Conservation (phyloP, 1,140 invertebrate species). For the Penaeus indicus region DNA sequence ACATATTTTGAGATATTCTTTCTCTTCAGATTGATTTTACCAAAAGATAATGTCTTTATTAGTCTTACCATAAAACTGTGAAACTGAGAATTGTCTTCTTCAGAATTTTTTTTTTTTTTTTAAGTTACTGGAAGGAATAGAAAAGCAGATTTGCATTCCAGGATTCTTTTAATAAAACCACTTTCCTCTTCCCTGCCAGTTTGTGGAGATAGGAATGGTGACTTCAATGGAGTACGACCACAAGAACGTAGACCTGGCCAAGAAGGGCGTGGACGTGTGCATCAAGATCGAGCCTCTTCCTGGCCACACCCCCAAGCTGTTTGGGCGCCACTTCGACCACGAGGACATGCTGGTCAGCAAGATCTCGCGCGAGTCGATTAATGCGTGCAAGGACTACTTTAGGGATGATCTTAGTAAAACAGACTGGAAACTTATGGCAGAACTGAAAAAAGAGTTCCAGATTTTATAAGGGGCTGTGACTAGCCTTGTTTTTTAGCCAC, state of each 20-base stretch:
- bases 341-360: constrained; percentile 96
- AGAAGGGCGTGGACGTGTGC: constrained; percentile 98
- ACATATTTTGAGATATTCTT: too few relatives aligned
- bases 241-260: constrained; percentile 86
- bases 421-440: constrained; percentile 98
- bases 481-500: too few relatives aligned
- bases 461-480: constrained; percentile 79
- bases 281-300: constrained; percentile 97
- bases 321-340: constrained; percentile 97
- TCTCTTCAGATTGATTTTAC: too few relatives aligned
- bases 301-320: constrained; percentile 98
- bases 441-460: constrained; percentile 97
- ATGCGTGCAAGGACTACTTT: constrained; percentile 99
- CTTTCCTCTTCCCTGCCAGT: constrained; percentile 76
- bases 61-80: too few relatives aligned
- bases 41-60: too few relatives aligned
- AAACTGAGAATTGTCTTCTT: too few relatives aligned
- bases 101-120: too few relatives aligned
- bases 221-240: constrained; percentile 93
- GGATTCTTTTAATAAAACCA: neutral
- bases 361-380: constrained; percentile 97
- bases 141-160: too few relatives aligned
- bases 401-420: constrained; percentile 94
- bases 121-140: too few relatives aligned
- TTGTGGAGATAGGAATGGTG: constrained; percentile 94